Evolutionary conservation across 2,888 invertebrate species (phyloP).

Genomic region (Electrophaes corylata): DNA sequence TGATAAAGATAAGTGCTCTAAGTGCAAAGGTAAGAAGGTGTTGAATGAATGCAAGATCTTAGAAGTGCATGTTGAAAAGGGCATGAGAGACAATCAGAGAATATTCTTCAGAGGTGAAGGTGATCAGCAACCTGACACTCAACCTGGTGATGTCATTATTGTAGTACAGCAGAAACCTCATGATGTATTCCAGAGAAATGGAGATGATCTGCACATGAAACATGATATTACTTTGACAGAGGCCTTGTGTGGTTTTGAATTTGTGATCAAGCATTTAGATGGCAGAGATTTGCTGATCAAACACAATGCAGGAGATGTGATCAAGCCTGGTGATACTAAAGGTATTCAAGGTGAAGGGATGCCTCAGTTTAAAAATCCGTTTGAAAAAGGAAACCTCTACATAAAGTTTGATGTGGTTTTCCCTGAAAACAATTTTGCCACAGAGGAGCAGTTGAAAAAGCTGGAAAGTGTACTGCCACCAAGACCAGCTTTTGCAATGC

Average conservation of each 20-base stretch:
- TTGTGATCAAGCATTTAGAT: conserved; percentile 94
- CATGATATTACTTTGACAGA: conserved; percentile 92
- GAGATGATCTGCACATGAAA: conserved; percentile 89
- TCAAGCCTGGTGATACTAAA: conserved; percentile 92
- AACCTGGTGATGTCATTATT: conserved; percentile 95
- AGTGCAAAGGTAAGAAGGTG: conserved; percentile 93
- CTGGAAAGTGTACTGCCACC: conserved; percentile 91
- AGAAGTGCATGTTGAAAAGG: conserved; percentile 95
- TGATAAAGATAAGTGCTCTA: conserved; percentile 92
- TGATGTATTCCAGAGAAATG: conserved; percentile 90
- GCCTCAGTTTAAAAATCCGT: conserved; percentile 93
- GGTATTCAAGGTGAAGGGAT: conserved; percentile 94
- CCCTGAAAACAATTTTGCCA: conserved; percentile 92
- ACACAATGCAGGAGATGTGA: conserved; percentile 91
- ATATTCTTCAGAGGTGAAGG: conserved; percentile 95
- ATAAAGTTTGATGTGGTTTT: conserved; percentile 94
- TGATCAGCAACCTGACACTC: conserved; percentile 93
- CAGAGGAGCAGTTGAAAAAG: conserved; percentile 86
- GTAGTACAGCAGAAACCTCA: conserved; percentile 93
- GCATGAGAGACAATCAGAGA: conserved; percentile 94
- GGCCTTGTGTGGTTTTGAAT: conserved; percentile 95
- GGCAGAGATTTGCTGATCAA: conserved; percentile 92
- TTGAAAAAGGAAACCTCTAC: conserved; percentile 93
- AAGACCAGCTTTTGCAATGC: conserved; percentile 88
- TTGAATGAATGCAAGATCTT: conserved; percentile 92